phyloP scores from a whole-genome alignment of 2,113 vertebrate species.

The Neogale vison region DNA sequence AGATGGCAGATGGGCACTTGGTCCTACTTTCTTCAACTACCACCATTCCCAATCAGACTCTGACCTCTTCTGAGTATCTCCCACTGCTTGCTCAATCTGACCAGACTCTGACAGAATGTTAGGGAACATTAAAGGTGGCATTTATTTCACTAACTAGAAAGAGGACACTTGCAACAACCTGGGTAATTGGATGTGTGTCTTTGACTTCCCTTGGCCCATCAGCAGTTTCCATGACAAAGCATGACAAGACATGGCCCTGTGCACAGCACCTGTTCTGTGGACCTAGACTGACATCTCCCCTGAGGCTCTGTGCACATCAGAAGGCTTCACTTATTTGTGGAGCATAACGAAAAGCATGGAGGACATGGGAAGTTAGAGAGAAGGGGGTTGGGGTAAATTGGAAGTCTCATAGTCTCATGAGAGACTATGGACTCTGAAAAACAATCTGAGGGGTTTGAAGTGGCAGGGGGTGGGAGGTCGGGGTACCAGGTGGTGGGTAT shows the following conservation, averaged over 20 bases:
- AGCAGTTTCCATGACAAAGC: background rate
- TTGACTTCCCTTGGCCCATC: background rate
- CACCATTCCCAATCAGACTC: rapidly evolving
- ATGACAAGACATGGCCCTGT: no score
- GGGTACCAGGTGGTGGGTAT: no score
- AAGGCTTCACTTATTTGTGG: no score
- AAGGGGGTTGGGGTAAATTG: no score
- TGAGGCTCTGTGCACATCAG: background rate
- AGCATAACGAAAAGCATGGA: no score
- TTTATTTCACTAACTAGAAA: background rate
- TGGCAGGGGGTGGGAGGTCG: no score
- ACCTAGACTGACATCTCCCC: background rate
- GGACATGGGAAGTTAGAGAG: no score
- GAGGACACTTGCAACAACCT: background rate
- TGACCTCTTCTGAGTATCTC: background rate
- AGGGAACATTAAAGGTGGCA: background rate
- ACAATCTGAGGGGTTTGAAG: no score
- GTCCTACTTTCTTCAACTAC: background rate
- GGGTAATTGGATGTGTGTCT: rapidly evolving
- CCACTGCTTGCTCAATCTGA: rapidly evolving
- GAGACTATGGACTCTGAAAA: no score
- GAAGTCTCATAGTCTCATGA: no score
- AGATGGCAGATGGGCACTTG: rapidly evolving
- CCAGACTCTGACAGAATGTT: background rate
- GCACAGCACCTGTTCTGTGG: rapidly evolving